Base-by-base conservation (phyloP, 2,113 vertebrate species). In the Aplodontia rufa region DNA sequence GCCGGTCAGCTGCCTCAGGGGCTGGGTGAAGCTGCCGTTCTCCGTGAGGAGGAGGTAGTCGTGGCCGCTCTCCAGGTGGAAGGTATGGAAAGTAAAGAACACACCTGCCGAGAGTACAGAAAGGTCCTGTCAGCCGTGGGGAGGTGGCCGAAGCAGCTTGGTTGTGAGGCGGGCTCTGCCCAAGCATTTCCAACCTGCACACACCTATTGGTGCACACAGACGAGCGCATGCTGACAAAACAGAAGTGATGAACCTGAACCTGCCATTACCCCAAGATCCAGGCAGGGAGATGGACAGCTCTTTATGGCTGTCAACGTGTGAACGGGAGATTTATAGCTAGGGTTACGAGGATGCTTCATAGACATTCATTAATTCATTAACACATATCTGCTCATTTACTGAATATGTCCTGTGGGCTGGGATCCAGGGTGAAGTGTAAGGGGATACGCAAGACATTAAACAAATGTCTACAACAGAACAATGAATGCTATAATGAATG, bases 41-140 rank as follows among this genome's bases (percentile, higher is more conserved):
- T 99, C 99, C 0, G 99, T 99, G 97, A 99, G 98, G 86, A 99
- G 97, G 85, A 99, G 98, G 98, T 99, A 99, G 97, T 99, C 99
- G 0, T 99, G 99, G 32, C 99, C 99, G 0, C 99, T 99, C 98
- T 99, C 99, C 96, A 99, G 97, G 97, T 99, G 99, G 95, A 99
- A 99, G 2, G 99, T 99, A 95, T 99, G 99, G 90, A 99, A 99
- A 84, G 99, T 99, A 92, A 99, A 99, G 98, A 99, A 99, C 45
- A 99, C 99, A 53, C 99, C 99, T 99, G 97, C 11, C 40, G 7
- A 26, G 45, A 45, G 17, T 62, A 0, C 96, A 42, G 91, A 64
- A 37, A 42, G 80, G 30, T 69, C 24, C 2, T 13, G 62, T 55
- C 42, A 49, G 68, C 2, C 17, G 6, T 1, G 2, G 45, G 7